These are phyloP conservation scores for Hydropsyche betteni DNA, from an alignment of 2,888 invertebrate genomes.

Conservation along the genomic window DNA sequence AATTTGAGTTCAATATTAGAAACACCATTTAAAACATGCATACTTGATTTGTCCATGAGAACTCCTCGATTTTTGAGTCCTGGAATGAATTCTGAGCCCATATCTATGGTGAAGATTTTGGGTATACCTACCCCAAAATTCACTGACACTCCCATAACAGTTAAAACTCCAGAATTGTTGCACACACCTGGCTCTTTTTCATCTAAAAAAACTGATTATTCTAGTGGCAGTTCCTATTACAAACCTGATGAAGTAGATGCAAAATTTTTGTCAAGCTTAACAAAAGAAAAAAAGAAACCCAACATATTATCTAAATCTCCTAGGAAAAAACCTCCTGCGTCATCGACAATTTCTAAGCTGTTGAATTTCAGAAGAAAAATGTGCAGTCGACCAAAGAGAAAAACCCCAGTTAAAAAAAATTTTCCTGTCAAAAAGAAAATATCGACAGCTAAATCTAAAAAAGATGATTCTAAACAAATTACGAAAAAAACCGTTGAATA, in stretches of 20 bases:
- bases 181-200: conserved; percentile 63
- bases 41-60: conserved; percentile 64
- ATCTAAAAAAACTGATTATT: conserved; percentile 68
- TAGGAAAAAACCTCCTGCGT: background rate
- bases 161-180: conserved; percentile 50
- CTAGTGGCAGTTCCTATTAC: conserved; percentile 71
- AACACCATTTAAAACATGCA: conserved; percentile 68
- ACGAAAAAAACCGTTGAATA: too few species aligned
- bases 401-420: too few species aligned
- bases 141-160: conserved; percentile 58
- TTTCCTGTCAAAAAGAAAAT: too few species aligned
- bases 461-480: too few species aligned
- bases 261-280: background rate
- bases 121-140: conserved; percentile 68
- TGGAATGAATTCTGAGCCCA: conserved; percentile 59
- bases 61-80: conserved; percentile 67
- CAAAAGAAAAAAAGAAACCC: background rate
- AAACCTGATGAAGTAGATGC: conserved; percentile 70
- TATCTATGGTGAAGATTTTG: conserved; percentile 67
- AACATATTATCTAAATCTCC: background rate
- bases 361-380: too few species aligned
- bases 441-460: too few species aligned
- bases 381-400: too few species aligned
- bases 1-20: conserved; percentile 66
- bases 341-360: background rate